Conservation (phyloP, 2,888 invertebrate species). For the Hirtodrosophila alboralis region DNA sequence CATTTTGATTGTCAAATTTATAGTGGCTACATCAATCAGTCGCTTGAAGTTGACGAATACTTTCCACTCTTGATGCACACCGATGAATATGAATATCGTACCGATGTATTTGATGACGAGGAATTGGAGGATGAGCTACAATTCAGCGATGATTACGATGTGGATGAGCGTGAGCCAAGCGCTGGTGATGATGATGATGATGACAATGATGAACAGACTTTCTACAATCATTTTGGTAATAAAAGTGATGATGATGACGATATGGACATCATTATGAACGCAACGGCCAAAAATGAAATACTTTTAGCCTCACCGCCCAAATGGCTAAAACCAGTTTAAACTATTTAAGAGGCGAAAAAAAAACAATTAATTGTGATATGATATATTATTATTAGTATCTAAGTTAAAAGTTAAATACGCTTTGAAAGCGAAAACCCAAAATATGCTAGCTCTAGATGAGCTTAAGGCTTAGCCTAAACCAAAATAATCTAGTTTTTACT, state of each 20-base stretch:
- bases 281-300: constrained; percentile 47
- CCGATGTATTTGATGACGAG: constrained; percentile 76
- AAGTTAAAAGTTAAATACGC: not conserved
- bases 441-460: constrained; percentile 11
- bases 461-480: not conserved
- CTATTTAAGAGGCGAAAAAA: constrained; percentile 1
- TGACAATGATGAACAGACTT: constrained; percentile 38
- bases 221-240: constrained; percentile 38
- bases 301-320: constrained; percentile 20
- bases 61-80: constrained; percentile 88
- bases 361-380: constrained; percentile 40
- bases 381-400: constrained; percentile 7
- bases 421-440: constrained; percentile 20
- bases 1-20: constrained; percentile 81
- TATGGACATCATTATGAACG: constrained; percentile 24
- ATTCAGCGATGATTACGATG: constrained; percentile 80
- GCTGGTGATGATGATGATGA: constrained; percentile 64
- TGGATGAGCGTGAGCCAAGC: constrained; percentile 51
- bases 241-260: constrained; percentile 23
- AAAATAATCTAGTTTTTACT: no score
- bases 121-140: constrained; percentile 81
- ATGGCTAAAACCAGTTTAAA: constrained; percentile 26
- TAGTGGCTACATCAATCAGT: constrained; percentile 97
- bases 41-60: constrained; percentile 95
- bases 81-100: constrained; percentile 74